These are phyloP conservation scores for Eclectus roratus DNA, from an alignment of 2,113 vertebrate genomes.

Conservation along the genomic window DNA sequence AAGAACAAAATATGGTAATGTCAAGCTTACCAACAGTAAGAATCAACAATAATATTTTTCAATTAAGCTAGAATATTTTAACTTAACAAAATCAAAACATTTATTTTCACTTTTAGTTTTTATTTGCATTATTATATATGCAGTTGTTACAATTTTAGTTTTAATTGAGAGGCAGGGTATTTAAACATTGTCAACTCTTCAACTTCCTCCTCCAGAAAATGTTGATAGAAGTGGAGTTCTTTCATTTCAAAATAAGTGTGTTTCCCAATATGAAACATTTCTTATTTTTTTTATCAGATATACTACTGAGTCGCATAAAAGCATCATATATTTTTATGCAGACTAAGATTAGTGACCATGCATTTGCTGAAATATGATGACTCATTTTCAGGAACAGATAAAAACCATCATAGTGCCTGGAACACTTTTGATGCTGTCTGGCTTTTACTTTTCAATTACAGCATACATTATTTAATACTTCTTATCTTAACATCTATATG, in stretches of 20 bases:
- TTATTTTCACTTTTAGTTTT: not conserved
- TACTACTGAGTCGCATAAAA: not conserved
- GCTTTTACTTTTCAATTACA: slow-evolving; percentile 45
- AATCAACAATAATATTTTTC: not conserved
- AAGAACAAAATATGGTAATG: not conserved
- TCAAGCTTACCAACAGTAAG: not conserved
- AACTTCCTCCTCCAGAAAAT: not conserved
- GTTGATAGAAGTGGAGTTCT: not conserved
- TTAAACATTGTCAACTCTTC: not conserved
- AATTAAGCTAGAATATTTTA: not conserved
- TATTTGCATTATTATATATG: not conserved
- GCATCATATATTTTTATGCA: not conserved
- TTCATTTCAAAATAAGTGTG: not conserved
- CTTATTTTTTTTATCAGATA: not conserved
- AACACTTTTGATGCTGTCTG: slow-evolving; percentile 25
- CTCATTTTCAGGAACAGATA: slow-evolving; percentile 51
- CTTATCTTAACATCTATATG: not conserved
- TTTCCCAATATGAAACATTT: not conserved
- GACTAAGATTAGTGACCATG: not conserved
- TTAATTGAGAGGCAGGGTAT: not conserved
- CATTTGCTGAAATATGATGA: slow-evolving; percentile 22
- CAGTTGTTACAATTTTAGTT: not conserved
- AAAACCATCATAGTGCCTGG: slow-evolving; percentile 34
- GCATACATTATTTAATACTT: slow-evolving; percentile 50
- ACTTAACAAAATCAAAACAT: not conserved